Percentiles rank a stretch among this genome's conserved stretches.
These are phyloP conservation scores for Sinotaia quadrata DNA, from an alignment of 2,888 invertebrate genomes.

Conservation along the genomic window DNA sequence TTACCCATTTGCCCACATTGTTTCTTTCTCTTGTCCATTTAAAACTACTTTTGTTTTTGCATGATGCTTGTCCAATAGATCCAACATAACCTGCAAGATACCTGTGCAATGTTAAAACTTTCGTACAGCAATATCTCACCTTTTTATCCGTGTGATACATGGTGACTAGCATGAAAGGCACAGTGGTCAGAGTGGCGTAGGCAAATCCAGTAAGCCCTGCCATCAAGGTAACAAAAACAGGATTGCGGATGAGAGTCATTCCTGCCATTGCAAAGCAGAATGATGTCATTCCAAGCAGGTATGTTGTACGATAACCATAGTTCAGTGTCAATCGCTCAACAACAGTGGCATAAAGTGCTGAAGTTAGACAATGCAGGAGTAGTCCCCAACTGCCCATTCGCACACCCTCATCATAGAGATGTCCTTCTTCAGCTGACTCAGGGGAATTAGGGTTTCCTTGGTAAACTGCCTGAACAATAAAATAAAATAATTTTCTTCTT, in stretches of 20 bases:
- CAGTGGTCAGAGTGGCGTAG: conserved; percentile 96
- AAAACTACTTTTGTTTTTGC: too few relatives aligned
- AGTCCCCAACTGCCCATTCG: conserved; percentile 97
- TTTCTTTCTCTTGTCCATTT: too few relatives aligned
- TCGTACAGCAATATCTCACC: conserved; percentile 76
- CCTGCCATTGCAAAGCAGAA: conserved; percentile 86
- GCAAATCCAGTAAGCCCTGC: conserved; percentile 94
- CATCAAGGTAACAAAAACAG: conserved; percentile 82
- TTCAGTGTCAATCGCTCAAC: conserved; percentile 88
- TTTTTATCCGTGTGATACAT: conserved; percentile 92
- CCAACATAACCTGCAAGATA: neutral
- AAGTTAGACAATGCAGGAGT: conserved; percentile 87
- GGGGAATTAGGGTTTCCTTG: conserved; percentile 82
- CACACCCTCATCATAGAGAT: conserved; percentile 88
- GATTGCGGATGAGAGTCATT: conserved; percentile 88
- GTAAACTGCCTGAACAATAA: conserved; percentile 84
- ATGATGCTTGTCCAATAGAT: neutral
- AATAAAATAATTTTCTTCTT: too few relatives aligned
- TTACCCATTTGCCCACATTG: too few relatives aligned
- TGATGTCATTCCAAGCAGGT: conserved; percentile 65
- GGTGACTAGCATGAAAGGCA: conserved; percentile 95
- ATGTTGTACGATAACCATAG: conserved; percentile 71
- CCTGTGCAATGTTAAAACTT: neutral
- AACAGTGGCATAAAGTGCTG: conserved; percentile 81
- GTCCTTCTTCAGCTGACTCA: conserved; percentile 64